phyloP scores from a whole-genome alignment of 1,140 invertebrate species.

The Trachelipus rathkii region DNA sequence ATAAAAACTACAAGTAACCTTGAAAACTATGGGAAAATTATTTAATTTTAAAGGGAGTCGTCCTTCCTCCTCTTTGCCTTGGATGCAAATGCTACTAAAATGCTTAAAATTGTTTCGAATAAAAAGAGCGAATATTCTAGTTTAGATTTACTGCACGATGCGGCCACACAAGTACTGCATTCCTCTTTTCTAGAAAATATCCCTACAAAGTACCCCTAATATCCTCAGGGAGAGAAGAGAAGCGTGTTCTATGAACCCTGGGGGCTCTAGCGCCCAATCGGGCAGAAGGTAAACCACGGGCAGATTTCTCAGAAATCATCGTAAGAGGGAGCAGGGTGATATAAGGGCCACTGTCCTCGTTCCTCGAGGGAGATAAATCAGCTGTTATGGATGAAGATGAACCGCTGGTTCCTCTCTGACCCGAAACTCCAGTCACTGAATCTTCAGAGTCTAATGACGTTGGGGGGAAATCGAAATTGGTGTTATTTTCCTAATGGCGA shows the following conservation, averaged over 20 bases:
- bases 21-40: too few relatives aligned
- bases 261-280: neutral
- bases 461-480: neutral
- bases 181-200: slow-evolving; percentile 5
- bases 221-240: slow-evolving; percentile 11
- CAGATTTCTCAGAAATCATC: neutral
- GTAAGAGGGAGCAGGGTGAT: neutral
- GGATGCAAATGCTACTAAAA: slow-evolving; percentile 1
- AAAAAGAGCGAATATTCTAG: neutral
- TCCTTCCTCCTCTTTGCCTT: neutral
- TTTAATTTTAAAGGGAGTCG: too few relatives aligned
- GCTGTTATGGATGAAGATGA: neutral
- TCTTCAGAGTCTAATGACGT: neutral
- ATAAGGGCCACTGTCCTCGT: neutral
- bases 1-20: too few relatives aligned
- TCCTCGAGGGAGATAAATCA: neutral
- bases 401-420: neutral
- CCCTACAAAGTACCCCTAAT: slow-evolving; percentile 7
- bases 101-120: neutral
- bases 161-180: slow-evolving; percentile 3
- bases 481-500: neutral
- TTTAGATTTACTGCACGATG: neutral
- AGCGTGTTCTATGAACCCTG: slow-evolving; percentile 3
- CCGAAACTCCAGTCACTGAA: neutral
- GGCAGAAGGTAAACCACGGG: neutral